phyloP scores from a whole-genome alignment of 2,797 vertebrate species.

The Neosilurus mollespiculum region DNA sequence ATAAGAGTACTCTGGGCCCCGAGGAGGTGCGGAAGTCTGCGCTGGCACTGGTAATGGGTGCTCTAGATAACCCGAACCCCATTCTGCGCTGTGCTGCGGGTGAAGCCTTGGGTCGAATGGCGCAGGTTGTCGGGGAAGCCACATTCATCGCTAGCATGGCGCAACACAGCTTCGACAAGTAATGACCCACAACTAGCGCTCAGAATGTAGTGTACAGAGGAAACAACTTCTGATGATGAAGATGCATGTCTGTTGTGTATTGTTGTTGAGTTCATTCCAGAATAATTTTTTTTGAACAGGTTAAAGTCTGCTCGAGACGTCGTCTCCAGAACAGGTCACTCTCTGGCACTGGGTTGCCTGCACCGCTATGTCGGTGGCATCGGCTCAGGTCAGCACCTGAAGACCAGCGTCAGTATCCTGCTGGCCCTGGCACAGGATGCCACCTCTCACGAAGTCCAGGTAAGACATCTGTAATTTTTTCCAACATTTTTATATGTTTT shows the following conservation, averaged over 20 bases:
- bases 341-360: constrained; percentile 95
- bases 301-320: constrained; percentile 97
- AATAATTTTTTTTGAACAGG: constrained; percentile 63
- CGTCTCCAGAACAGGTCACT: constrained; percentile 97
- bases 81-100: constrained; percentile 96
- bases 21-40: constrained; percentile 98
- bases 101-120: constrained; percentile 97
- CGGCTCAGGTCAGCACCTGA: constrained; percentile 96
- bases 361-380: constrained; percentile 98
- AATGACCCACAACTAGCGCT: constrained; percentile 20
- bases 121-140: constrained; percentile 96
- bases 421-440: constrained; percentile 95
- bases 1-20: constrained; percentile 95
- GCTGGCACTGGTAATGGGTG: constrained; percentile 94
- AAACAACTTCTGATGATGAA: background rate
- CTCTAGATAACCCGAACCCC: constrained; percentile 96
- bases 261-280: too few relatives aligned
- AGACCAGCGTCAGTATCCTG: constrained; percentile 98
- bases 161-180: constrained; percentile 99
- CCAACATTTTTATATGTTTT: too few relatives aligned
- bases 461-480: constrained; percentile 58
- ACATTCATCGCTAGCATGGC: constrained; percentile 98
- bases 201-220: background rate
- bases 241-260: background rate
- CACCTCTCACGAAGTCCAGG: constrained; percentile 97